Evolutionary conservation across 2,113 vertebrate genomes (phyloP), one percentile per base, ranked within the genome.

Genomic region (Chloropsis hardwickii): DNA sequence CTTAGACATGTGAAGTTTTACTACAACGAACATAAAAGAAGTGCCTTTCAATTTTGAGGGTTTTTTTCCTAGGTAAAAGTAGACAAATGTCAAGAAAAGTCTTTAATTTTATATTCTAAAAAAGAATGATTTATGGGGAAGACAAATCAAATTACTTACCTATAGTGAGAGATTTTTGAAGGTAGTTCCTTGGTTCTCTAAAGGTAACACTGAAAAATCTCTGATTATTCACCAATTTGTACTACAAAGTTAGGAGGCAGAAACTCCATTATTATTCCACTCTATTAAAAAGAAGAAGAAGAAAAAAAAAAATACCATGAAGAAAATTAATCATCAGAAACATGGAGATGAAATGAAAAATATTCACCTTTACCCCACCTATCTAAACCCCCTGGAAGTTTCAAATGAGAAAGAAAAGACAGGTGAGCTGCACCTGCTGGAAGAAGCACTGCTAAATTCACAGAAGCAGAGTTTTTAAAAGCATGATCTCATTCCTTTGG

Each of bases 1-100:
- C 79, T 92, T 88, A 92, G 94, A 83, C 73, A 45, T 19, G 60
- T 39, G 48, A 91, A 94, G 72, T 92, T 96, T 92, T 86, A 79
- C 64, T 48, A 72, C 66, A 86, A 61, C 70, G 88, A 88, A 96
- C 69, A 94, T 96, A 90, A 95, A 97, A 95, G 90, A 80, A 62
- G 19, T 76, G 77, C 82, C 94, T 96, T 96, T 93, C 89, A 81
- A 69, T 85, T 93, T 69, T 91, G 76, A 67, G 72, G 5, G 10
- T 23, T 51, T 28, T 19, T 18, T 27, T 39, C 3, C 37, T 40
- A 62, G 18, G 60, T 40, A 29, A 62, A 40, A 40, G 27, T 62
- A 62, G 37, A 62, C 19, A 62, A 62, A 62, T 40, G 60, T 62
- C 60, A 62, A 40, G 27, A 62, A 62, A 29, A 62, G 27, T 62